Evolutionary conservation across 2,888 invertebrate genomes (phyloP), one percentile per base, ranked within the genome.

Genomic region (Tenthredo notha): DNA sequence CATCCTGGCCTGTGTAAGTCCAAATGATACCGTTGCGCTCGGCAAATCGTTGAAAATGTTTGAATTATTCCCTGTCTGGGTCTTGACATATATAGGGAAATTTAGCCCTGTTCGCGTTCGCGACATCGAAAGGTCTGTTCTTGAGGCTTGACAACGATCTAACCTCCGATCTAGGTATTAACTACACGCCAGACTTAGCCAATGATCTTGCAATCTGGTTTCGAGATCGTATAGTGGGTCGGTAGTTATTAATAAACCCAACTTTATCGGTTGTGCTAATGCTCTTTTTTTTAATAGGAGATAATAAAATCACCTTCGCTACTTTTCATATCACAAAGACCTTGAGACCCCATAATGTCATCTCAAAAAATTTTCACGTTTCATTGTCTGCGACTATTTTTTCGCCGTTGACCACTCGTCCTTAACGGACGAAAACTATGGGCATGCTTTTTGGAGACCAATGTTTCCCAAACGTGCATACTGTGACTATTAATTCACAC

Each of bases 141-240:
- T 67, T 33, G 15, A 29, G 33, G 33, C 3, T 67, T 67, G 67
- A 33, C 29, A 33, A 67, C 67, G 67, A 67, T 33, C 33, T 67
- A 67, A 67, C 67, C 33, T 67, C 29, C 33, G 67, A 33, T 75
- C 25, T 47, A 25, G 37, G 47, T 47, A 47, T 75, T 75, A 75
- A 47, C 75, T n/a, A 75, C 75, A 75, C 47, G 75, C 75, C 47
- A 75, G 43, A 21, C 10, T 40, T 15, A 47, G 25, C 47, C 70
- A 37, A 9, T 70, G 70, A 70, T 70, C 70, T 37, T 70, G 70
- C 33, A 70, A 70, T 70, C 70, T 37, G 37, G 37, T 70, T n/a
- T 70, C 4, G n/a, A 37, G n/a, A 70, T 70, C 18, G 33, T 70
- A 37, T 18, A 70, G 37, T 37, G 33, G 70, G 33, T 70, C 37